Base-by-base conservation (phyloP, 2,113 vertebrate genomes). In the Camelus bactrianus region DNA sequence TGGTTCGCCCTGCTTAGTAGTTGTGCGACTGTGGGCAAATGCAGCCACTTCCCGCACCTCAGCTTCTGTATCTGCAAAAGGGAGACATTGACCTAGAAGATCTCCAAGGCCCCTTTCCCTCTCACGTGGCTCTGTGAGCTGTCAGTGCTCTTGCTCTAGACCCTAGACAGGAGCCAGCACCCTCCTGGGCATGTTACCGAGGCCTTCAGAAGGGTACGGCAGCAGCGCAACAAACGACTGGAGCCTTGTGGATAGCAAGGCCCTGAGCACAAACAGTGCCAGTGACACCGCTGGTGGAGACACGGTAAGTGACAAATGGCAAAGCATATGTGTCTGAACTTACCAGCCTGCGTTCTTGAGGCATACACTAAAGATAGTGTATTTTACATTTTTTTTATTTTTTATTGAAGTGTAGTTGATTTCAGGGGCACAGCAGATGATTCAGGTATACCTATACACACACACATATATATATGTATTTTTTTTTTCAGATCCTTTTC, bases 261-360 rank as follows among this genome's bases (percentile, higher is more conserved):
- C 20, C 8, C 42, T 93, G 64, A 82, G 50, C 75, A 42, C 32
- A 83, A 89, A 75, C 38, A 42, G 81, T 64, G 62, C 11, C 8
- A 22, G 35, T 93, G 88, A 95, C 52, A 69, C 95, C 69, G 82
- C 9, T 81, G 19, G 95, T 56, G 65, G 87, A 70, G 76, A 28
- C 64, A 97, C 65, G 70, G 56, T 35, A 60, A 56, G 54, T 56
- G 88, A 94, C 17, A 19, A 8, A 22, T 50, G n/a, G 46, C 60
- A 72, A 81, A 83, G 89, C 35, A 4, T 15, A 24, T 14, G 46
- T 6, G 15, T 22, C 60, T 80, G 69, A 42, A 80, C 60, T 70
- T 82, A 89, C 88, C 91, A 72, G 52, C 73, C 92, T 89, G 73
- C 90, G 85, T 91, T 96, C 76, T 93, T 73, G 60, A 15, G 17